Evolutionary conservation across 2,888 invertebrate genomes (phyloP).

Genomic region (Apodemia mormo): DNA sequence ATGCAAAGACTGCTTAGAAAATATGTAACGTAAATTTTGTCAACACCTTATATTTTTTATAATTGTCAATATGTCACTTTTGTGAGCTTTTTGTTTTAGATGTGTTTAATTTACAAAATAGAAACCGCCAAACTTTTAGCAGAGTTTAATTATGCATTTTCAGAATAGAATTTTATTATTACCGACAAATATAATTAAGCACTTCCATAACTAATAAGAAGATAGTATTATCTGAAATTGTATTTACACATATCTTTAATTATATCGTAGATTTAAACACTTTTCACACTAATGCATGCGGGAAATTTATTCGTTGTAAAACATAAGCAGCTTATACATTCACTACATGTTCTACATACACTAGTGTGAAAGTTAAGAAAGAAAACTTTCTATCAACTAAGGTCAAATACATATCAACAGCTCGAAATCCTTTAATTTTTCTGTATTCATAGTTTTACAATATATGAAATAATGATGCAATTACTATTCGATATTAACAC

Average conservation of each 20-base stretch:
- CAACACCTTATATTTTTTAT: background rate
- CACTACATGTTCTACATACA: constrained; percentile 6
- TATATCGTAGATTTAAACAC: background rate
- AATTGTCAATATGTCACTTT: background rate
- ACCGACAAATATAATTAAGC: background rate
- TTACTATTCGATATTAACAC: constrained; percentile 19
- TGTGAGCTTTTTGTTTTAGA: background rate
- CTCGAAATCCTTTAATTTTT: constrained; percentile 26
- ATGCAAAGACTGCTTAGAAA: constrained; percentile 17
- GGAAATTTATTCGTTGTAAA: background rate
- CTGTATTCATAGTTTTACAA: background rate
- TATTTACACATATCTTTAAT: constrained; percentile 3
- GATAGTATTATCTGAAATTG: constrained; percentile 6
- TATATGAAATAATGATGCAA: constrained; percentile 5
- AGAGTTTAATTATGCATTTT: background rate
- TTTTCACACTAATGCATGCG: constrained; percentile 11
- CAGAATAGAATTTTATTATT: background rate
- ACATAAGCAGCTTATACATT: background rate
- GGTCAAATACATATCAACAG: constrained; percentile 35
- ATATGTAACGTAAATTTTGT: background rate
- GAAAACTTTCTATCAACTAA: constrained; percentile 18
- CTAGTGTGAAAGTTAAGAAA: constrained; percentile 23
- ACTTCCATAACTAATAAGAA: constrained; percentile 11
- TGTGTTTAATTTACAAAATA: background rate
- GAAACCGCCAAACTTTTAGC: background rate